A percentile compares a stretch with the other conserved stretches of the same genome.
These are phyloP conservation scores for Hypsibius dujardini DNA, from an alignment of 1,140 invertebrate genomes.

Conservation along the genomic window DNA sequence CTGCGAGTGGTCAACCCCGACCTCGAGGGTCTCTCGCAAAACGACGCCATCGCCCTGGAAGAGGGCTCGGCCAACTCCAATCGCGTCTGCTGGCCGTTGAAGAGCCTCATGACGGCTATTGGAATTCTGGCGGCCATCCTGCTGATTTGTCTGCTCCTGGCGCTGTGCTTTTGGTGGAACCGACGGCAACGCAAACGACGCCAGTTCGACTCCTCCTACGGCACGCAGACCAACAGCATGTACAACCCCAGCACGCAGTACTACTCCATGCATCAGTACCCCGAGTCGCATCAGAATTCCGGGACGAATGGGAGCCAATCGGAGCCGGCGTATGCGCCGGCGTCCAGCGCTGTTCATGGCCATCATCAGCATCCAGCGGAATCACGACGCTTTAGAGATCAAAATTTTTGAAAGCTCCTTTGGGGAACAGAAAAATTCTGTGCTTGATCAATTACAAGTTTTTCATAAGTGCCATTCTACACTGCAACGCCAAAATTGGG, in stretches of 20 bases:
- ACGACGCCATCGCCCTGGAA: not conserved
- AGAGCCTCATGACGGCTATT: slow-evolving; percentile 15
- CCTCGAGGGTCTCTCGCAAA: not conserved
- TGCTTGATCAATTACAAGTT: too few species aligned
- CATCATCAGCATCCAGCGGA: too few species aligned
- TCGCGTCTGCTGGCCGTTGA: slow-evolving; percentile 7
- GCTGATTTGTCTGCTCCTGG: not conserved
- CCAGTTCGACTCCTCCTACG: not conserved
- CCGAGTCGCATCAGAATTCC: not conserved
- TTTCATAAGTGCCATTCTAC: too few species aligned
- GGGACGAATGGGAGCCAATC: not conserved
- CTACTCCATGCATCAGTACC: slow-evolving; percentile 14
- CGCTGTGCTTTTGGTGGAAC: slow-evolving; percentile 14
- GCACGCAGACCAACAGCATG: slow-evolving; percentile 12
- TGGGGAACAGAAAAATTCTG: too few species aligned
- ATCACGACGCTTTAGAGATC: too few species aligned
- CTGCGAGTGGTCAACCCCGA: slow-evolving; percentile 11
- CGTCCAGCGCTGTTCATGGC: too few species aligned
- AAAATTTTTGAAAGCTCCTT: too few species aligned
- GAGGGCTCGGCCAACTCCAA: not conserved
- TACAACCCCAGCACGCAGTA: slow-evolving; percentile 15
- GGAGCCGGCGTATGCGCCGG: too few species aligned
- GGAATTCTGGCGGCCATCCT: slow-evolving; percentile 13
- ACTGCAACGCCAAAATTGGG: too few species aligned
- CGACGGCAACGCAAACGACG: not conserved